A percentile compares a stretch with the other conserved stretches of the same genome.
phyloP scores from a whole-genome alignment of 37 sponge, comb jelly and placozoan genomes.

The Cliona cf. orientalis region DNA sequence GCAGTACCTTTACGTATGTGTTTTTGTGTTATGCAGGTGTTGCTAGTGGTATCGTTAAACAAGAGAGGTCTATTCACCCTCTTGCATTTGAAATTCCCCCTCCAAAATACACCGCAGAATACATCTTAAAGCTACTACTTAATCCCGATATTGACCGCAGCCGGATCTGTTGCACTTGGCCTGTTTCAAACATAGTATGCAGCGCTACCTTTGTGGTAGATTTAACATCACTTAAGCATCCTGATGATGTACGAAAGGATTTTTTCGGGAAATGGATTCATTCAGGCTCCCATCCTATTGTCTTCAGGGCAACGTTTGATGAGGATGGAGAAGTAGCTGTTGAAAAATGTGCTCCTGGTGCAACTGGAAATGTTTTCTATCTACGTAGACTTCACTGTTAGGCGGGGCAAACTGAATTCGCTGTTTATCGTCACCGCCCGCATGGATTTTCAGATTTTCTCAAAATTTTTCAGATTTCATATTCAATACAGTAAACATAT shows the following conservation, averaged over 20 bases:
- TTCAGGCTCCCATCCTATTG: background rate
- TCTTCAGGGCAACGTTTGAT: background rate
- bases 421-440: too few relatives aligned
- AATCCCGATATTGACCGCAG: background rate
- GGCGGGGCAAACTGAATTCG: too few relatives aligned
- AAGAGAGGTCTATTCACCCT: too few relatives aligned
- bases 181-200: background rate
- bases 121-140: background rate
- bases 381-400: background rate
- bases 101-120: background rate
- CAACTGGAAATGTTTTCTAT: background rate
- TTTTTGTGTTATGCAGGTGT: too few relatives aligned
- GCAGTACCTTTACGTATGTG: too few relatives aligned
- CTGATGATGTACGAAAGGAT: background rate
- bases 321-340: background rate
- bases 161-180: background rate
- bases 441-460: too few relatives aligned
- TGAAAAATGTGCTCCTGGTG: background rate
- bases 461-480: too few relatives aligned
- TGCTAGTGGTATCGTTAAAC: too few relatives aligned
- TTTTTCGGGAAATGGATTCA: background rate
- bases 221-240: background rate
- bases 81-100: background rate
- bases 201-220: background rate
- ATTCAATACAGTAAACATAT: too few relatives aligned